Evolutionary conservation across 2,888 invertebrate species (phyloP), one percentile per base, ranked within the genome.

Genomic region (Pristionchus fissidentatus): DNA sequence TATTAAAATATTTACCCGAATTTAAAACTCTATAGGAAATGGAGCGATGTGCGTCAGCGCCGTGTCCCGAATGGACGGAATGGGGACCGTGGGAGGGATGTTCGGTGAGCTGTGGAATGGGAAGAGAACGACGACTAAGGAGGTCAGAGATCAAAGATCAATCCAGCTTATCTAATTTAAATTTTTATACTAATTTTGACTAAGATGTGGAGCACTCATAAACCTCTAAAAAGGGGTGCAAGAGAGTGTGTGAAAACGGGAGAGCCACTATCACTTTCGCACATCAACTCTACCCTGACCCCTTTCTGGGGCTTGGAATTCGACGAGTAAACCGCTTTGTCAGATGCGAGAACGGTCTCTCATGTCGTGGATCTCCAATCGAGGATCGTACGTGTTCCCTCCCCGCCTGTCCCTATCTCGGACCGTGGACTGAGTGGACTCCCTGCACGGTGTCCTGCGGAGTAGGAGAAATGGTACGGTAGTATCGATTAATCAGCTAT

Each of bases 51-150:
- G 81, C 85, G 41, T 55, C 86, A 43, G 83, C 87, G 29, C 87
- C 87, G 0, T 89, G 89, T 41, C 87, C 88, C 13, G 82, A 85
- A 15, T 89, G 89, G 89, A 86, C 88, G 13, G 85, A 83, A 29
- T 89, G 89, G 88, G 86, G 85, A 41, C 83, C 85, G 13, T 89
- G 89, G 89, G 85, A 87, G 38, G 88, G 87, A 80, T 89, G 89
- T 82, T 83, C 84, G 32, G 86, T 87, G 46, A 41, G 85, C 22
- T 89, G 89, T 83, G 89, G 89, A 32, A 83, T 79, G 62, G 87
- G 89, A 49, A 85, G 85, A n/a, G 87, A 89, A 75, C 81, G 87
- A 80, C 73, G 89, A 38, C 85, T 85, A 29, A 85, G 88, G 79
- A 85, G 85, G 38, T 88, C 55, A 26, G n/a, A 15, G 19, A 38